Conservation (phyloP, 2,113 vertebrate genomes). For the Empidonax traillii region DNA sequence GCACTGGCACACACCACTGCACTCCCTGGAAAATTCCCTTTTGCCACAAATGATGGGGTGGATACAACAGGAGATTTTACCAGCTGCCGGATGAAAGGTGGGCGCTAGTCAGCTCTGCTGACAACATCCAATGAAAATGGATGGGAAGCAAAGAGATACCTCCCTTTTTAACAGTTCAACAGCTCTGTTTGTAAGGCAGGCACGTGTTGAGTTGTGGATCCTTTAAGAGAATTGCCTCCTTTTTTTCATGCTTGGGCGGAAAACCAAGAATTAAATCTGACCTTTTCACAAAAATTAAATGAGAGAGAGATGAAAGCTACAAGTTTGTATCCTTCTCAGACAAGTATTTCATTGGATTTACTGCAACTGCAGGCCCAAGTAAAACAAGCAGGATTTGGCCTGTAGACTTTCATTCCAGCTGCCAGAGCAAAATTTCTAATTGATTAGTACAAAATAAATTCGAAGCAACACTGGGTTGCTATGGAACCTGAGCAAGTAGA, state of each 20-base stretch:
- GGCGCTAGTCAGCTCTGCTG: neutral
- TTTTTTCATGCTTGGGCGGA: neutral
- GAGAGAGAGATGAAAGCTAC: neutral
- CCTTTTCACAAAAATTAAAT: conserved; percentile 11
- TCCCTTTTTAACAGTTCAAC: neutral
- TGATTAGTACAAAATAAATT: conserved; percentile 40
- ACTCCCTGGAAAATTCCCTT: neutral
- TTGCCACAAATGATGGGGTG: neutral
- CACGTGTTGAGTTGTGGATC: neutral
- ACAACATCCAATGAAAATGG: neutral
- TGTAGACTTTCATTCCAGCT: conserved; percentile 48
- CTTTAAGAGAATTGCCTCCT: neutral
- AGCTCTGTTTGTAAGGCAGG: neutral
- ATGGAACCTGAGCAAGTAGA: conserved; percentile 60
- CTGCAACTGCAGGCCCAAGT: neutral
- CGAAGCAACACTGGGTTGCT: conserved; percentile 37
- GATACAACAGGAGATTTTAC: neutral
- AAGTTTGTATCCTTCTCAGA: neutral
- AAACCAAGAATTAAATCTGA: conserved; percentile 6
- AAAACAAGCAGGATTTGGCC: conserved; percentile 23
- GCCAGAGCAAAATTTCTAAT: conserved; percentile 59
- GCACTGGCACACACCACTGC: accelerated
- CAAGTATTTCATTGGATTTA: neutral
- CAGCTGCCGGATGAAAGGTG: neutral
- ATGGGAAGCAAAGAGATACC: accelerated